phyloP scores from a whole-genome alignment of 2,888 invertebrate genomes.

The Cephonodes hylas region DNA sequence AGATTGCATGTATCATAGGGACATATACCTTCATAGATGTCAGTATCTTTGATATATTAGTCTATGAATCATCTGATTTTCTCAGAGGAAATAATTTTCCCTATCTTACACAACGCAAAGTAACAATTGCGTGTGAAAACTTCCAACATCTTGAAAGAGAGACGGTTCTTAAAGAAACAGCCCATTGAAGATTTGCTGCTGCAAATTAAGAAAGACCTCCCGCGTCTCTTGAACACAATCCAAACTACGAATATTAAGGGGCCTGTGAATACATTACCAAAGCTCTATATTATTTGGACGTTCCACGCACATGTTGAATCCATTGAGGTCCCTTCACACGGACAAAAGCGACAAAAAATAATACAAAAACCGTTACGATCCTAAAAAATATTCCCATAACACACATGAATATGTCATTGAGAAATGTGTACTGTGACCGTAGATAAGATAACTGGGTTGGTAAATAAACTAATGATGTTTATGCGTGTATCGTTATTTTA shows the following conservation, averaged over 20 bases:
- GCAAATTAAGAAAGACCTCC: conserved; percentile 47
- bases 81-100: conserved; percentile 22
- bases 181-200: conserved; percentile 66
- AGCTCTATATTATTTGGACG: conserved; percentile 50
- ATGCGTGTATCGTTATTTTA: neutral
- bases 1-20: neutral
- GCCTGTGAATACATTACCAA: conserved; percentile 32
- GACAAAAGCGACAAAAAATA: conserved; percentile 77
- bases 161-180: conserved; percentile 61
- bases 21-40: neutral
- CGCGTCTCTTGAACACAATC: conserved; percentile 31
- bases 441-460: conserved; percentile 26
- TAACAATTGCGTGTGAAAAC: conserved; percentile 64
- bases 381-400: conserved; percentile 74
- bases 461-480: conserved; percentile 3
- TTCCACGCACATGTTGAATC: conserved; percentile 64
- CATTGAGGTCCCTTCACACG: conserved; percentile 79
- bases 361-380: conserved; percentile 79
- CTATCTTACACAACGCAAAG: conserved; percentile 40
- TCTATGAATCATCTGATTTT: conserved; percentile 11
- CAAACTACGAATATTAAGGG: conserved; percentile 21
- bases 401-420: conserved; percentile 77
- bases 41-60: neutral
- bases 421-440: conserved; percentile 39
- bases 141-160: conserved; percentile 55